Conservation (phyloP, 2,113 vertebrate species). For the Eubucco bourcierii region DNA sequence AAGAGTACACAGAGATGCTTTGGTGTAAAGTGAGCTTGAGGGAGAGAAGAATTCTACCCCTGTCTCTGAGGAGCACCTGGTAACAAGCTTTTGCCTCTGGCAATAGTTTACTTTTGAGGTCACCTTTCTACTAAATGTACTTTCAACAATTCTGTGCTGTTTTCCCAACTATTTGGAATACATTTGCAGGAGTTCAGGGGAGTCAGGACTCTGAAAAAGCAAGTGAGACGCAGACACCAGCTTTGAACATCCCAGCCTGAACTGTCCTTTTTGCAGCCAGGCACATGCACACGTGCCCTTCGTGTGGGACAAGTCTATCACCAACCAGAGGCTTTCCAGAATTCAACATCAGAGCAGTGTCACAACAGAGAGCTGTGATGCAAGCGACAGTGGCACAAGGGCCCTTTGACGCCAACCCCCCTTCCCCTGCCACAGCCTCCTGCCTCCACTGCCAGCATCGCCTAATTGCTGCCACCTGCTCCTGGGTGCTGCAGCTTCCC, state of each 20-base stretch:
- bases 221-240: accelerated
- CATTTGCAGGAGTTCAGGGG: neutral
- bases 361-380: neutral
- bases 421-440: neutral
- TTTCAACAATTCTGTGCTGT: slow-evolving; percentile 20
- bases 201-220: neutral
- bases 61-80: neutral
- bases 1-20: neutral
- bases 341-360: neutral
- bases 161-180: slow-evolving; percentile 7
- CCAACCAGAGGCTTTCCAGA: neutral
- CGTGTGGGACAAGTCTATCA: neutral
- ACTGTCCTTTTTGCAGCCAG: neutral
- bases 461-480: neutral
- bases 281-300: neutral
- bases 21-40: neutral
- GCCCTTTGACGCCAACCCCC: neutral
- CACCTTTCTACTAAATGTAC: neutral
- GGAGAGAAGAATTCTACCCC: neutral
- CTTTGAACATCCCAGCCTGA: neutral
- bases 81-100: slow-evolving; percentile 15
- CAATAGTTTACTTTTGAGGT: slow-evolving; percentile 16
- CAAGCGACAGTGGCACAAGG: neutral
- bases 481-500: neutral
- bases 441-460: neutral